Base-by-base conservation (phyloP, 2,797 vertebrate genomes). In the Cyclura pinguis region DNA sequence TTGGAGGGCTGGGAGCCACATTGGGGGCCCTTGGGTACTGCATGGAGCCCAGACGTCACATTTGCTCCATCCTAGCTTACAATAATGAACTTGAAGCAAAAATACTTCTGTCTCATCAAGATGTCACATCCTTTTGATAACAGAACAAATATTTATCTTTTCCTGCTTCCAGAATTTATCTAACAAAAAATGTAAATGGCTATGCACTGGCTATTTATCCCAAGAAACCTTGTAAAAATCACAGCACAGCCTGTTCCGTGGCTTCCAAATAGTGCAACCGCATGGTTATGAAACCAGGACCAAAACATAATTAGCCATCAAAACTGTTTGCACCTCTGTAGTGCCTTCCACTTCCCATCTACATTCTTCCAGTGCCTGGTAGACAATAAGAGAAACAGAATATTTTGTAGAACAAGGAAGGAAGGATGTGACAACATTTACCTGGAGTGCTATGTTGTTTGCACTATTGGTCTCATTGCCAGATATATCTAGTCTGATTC, bases 381-480 rank as follows among this genome's bases (percentile, higher is more conserved):
- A 35, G 50, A 69, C 27, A 76, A 59, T n/a, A 64, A 55, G 24
- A 57, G 38, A 50, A 57, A 69, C 1, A 2, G 32, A 18, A 18
- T 12, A 27, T 42, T 16, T n/a, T 0, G 0, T 22, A 35, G 50
- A 13, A 80, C 2, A 20, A 67, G 74, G 85, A 76, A 72, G 32
- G 90, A 38, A 38, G 73, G 27, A 52, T 8, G 83, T 74, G 52
- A 88, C 83, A 42, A 27, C 86, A 91, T 95, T 55, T 96, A 98
- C 97, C 97, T 97, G 95, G 73, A 95, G 94, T 84, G 93, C 92
- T 88, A 86, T 72, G 12, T 93, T 93, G 92, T 95, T 95, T 1
- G 0, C 73, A 94, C 92, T 88, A 0, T 87, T 85, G 3, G 93
- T 91, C 0, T 93, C 92, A 86, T 88, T 95, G 77, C 89, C 95